Base-by-base conservation (phyloP, 2,888 invertebrate genomes). In the Oasisia sp. region DNA sequence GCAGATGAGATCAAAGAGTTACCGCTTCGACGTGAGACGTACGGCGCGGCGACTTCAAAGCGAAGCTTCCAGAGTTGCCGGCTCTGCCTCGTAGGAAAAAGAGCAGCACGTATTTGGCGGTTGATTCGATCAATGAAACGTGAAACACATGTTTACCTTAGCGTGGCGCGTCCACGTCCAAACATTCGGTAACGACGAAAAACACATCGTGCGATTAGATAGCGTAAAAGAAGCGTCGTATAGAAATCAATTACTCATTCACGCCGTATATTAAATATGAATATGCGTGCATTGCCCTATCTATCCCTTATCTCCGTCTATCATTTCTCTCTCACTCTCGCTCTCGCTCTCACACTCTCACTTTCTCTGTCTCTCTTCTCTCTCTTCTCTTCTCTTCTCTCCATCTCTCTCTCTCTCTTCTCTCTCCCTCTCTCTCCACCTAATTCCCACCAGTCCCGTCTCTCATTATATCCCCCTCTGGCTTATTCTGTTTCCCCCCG, bases 71-170 rank as follows among this genome's bases (percentile, higher is more conserved):
- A 74, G 27, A 74, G 74, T 74, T 74, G 27, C 74, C 27, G 74
- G 74, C 74, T 74, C 74, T 0, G 74, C 19, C 74, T 74, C 74
- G 74, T 74, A 74, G 74, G 74, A 74, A 74, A 74, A 74, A 74
- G 74, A 74, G 74, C 19, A 74, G 74, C 74, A 19, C 74, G 74
- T 74, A 74, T 74, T 74, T 27, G 74, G 74, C 74, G 74, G 74
- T 74, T 74, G 74, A 74, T 74, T 74, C 74, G 74, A 74, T 74
- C 74, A 74, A 74, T 74, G 74, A 74, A 74, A 74, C 74, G 74
- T 74, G 74, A 74, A 74, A 74, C 74, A 74, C 74, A 74, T 74
- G 74, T 74, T 74, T 74, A 74, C 74, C 19, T 74, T 19, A 74
- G 74, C 74, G 74, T 74, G 27, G 74, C 74, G 74, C 74, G 74